Base-by-base conservation (phyloP, 64 coral and sea anemone species). In the Stichodactyla mertensii region DNA sequence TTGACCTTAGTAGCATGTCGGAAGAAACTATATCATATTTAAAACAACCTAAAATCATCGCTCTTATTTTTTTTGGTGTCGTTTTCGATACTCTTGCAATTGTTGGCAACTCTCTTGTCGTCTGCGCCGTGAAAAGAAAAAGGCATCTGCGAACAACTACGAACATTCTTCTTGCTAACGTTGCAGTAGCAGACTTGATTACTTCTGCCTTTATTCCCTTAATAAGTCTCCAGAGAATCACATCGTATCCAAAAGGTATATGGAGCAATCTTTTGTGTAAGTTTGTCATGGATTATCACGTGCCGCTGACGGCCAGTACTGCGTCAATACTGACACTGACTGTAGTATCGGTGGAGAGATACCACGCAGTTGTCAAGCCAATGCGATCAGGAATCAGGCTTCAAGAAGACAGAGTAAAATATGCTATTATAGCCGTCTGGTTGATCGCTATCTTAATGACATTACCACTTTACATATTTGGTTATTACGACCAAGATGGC, bases 151-250 rank as follows among this genome's bases (percentile, higher is more conserved):
- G 87, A 20, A 89, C 93, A 5, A 78, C 90, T 0, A 95, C 93
- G 28, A 95, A 95, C 67, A 83, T 95, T 54, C 31, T 92, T 13
- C 87, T 95, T 54, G 87, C 85, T 2, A 95, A 91, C 55, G 52
- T 94, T 16, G 93, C 93, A 0, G 61, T 71, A 6, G 89, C 87
- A 5, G 93, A 95, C 19, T 54, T 88, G 16, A 70, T 95, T 12
- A 86, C 87, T 10, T 14, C 91, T 14, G 6, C 89, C 0, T 95
- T 57, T 62, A 56, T 61, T 22, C 83, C 83, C 26, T 64, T 57
- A 24, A 8, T 57, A 52, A 60, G 7, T 58, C 27, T 85, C 11
- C 55, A 61, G 23, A 16, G 45, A 18, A 85, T 16, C 24, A 36
- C 52, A 57, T 20, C 22, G 14, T 23, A 19, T 22, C 18, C 83